Base-by-base conservation (phyloP, 2,888 invertebrate genomes). In the Agonopterix arenella region DNA sequence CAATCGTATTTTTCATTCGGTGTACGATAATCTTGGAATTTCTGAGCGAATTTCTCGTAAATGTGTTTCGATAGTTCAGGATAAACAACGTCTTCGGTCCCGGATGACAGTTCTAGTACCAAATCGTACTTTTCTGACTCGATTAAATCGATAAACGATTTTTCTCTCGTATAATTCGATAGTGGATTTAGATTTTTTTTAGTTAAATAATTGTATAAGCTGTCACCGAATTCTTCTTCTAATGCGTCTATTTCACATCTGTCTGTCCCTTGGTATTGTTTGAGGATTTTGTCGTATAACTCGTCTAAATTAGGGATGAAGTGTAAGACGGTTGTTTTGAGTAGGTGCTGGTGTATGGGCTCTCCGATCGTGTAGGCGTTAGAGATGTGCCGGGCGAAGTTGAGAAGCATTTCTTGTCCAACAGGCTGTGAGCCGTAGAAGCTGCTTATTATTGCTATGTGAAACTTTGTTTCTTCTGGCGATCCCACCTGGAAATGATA, bases 401-500 rank as follows among this genome's bases (percentile, higher is more conserved):
- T 93, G 0, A 97, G 68, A 0, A 94, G 81, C 52, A 98, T 89
- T 79, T 98, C 98, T 49, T 97, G 92, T 0, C 97, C 97, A 11
- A 95, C 84, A 0, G 96, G 95, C 68, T 97, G 94, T 0, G 94
- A 93, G 0, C 93, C 94, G 71, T 93, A 96, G 47, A 97, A 76
- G 48, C 96, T 96, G 54, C 97, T 97, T 36, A 96, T 83, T n/a
- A 98, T 76, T 0, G 94, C 93, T 11, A 98, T 90, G 68, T 96
- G 95, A 67, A 95, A 93, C 81, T 97, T 97, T 1, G 89, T 90
- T 72, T 96, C 96, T 66, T 95, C 95, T 0, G 95, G 93, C 1
- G 92, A 90, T 0, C 94, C 95, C 54, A 94, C 89, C 95, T 96
- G 76, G n/a, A 76, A 68, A 62, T 5, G 28, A 9, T 40, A n/a